Conservation (phyloP, 2,797 vertebrate genomes). For the Enteromius paludinosus region DNA sequence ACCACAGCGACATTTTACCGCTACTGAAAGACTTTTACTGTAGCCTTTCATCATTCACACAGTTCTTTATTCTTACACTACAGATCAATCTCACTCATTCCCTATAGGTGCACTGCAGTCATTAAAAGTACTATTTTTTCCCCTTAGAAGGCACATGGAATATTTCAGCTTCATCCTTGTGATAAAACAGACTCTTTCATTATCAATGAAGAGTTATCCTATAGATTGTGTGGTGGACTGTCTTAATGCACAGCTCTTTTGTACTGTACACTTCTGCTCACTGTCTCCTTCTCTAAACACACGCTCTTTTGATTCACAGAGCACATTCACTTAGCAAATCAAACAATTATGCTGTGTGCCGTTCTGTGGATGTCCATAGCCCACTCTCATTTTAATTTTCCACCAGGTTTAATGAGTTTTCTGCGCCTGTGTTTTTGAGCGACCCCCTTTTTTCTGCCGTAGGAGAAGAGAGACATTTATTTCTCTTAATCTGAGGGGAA, state of each 20-base stretch:
- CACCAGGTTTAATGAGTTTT: constrained; percentile 55
- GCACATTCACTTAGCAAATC: constrained; percentile 20
- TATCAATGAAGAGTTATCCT: neutral
- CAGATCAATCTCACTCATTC: constrained; percentile 36
- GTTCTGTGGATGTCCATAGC: neutral
- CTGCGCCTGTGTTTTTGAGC: constrained; percentile 44
- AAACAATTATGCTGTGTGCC: neutral
- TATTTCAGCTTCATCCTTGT: constrained; percentile 1
- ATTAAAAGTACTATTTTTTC: constrained; percentile 5
- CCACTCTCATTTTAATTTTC: constrained; percentile 35
- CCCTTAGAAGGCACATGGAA: constrained; percentile 8
- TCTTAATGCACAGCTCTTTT: constrained; percentile 9
- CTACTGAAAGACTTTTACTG: neutral
- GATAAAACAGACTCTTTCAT: constrained; percentile 12
- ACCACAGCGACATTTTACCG: neutral
- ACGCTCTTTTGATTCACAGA: constrained; percentile 9
- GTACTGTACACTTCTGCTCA: neutral
- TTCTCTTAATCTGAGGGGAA: constrained; percentile 49
- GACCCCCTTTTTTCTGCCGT: constrained; percentile 31
- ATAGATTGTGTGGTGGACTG: neutral
- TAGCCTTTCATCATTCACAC: constrained; percentile 36
- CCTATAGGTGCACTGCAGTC: constrained; percentile 9
- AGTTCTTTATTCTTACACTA: constrained; percentile 16
- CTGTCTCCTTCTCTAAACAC: constrained; percentile 1
- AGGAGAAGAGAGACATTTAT: constrained; percentile 50